Percentiles rank a stretch among this genome's conserved stretches.
phyloP scores from a whole-genome alignment of 2,797 vertebrate species.

The Alca torda region DNA sequence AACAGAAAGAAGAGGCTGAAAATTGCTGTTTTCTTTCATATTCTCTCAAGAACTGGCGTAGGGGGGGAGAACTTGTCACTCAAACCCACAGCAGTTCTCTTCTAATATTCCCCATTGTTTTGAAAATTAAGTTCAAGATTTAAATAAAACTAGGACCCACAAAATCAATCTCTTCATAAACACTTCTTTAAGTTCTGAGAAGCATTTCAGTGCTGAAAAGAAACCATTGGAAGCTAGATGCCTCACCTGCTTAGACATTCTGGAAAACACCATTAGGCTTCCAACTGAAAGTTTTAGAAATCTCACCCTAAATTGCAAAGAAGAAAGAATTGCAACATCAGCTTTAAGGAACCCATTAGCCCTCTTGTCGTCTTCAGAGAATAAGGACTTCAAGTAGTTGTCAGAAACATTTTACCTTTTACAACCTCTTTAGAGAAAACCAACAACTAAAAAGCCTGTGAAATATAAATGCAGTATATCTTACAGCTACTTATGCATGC shows the following conservation, averaged over 20 bases:
- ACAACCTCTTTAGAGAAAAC: not conserved
- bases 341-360: not conserved
- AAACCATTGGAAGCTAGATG: not conserved
- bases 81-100: not conserved
- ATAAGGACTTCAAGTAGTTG: not conserved
- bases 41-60: not conserved
- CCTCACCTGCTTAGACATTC: not conserved
- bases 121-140: not conserved
- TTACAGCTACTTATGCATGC: not conserved
- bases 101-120: not conserved
- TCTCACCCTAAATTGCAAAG: not conserved
- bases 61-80: not conserved
- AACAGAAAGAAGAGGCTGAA: not conserved
- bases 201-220: not conserved
- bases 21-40: not conserved
- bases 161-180: not conserved
- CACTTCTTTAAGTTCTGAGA: not conserved
- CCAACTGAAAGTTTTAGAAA: slow-evolving; percentile 17
- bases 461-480: not conserved
- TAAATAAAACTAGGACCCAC: not conserved
- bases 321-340: not conserved
- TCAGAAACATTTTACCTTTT: not conserved
- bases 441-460: not conserved
- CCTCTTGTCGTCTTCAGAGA: not conserved
- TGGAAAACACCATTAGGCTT: not conserved